A percentile compares a stretch with the other conserved stretches of the same genome.
Conservation (phyloP, 1,140 invertebrate genomes). For the Drosophila chauvacae region DNA sequence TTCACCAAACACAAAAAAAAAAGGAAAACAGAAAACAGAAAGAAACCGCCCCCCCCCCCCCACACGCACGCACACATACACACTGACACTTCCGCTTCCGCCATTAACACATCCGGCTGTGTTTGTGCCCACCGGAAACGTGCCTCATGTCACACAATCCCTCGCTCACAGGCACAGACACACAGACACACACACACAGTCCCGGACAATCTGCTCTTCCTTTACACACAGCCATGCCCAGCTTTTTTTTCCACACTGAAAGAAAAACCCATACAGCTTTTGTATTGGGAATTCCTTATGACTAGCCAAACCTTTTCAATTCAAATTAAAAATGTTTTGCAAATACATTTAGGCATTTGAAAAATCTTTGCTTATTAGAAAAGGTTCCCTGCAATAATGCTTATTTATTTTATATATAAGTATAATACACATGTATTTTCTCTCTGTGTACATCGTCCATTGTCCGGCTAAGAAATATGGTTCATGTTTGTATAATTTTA, state of each 20-base stretch:
- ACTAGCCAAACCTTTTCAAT: not conserved
- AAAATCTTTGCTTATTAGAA: not conserved
- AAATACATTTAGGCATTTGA: not conserved
- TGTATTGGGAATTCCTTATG: not conserved
- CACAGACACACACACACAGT: not conserved
- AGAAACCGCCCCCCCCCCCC: not conserved
- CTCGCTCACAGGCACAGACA: not conserved
- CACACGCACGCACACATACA: constrained; percentile 24
- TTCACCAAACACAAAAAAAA: constrained; percentile 17
- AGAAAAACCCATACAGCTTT: not conserved
- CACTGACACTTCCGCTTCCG: constrained; percentile 75
- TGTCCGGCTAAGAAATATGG: constrained; percentile 75
- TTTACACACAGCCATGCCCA: constrained; percentile 2
- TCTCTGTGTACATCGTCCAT: constrained; percentile 38
- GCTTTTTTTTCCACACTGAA: constrained; percentile 4
- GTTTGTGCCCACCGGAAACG: constrained; percentile 62
- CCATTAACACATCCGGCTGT: constrained; percentile 77
- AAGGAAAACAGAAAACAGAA: not conserved
- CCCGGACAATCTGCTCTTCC: constrained; percentile 32
- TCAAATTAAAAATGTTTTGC: not conserved
- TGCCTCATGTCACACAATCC: constrained; percentile 47
- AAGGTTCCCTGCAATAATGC: not conserved
- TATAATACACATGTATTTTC: not conserved
- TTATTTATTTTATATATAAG: not conserved
- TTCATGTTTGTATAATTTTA: constrained; percentile 61